Base-by-base conservation (phyloP, 2,113 vertebrate genomes). In the Phylloscopus whistleri region DNA sequence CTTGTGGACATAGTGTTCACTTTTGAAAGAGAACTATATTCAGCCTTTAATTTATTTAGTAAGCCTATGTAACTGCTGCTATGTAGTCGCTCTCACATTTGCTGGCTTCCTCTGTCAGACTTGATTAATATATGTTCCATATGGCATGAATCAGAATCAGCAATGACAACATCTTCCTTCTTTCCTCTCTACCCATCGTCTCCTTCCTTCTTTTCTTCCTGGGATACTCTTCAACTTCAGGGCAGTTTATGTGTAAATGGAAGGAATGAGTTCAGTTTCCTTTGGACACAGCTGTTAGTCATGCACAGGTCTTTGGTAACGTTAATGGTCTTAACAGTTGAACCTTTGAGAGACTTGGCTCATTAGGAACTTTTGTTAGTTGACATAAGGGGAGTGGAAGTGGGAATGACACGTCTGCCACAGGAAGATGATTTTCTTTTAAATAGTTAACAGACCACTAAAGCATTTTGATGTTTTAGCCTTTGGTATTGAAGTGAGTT, bases 191-290 rank as follows among this genome's bases (percentile, higher is more conserved):
- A 49, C 41, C n/a, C 37, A 19, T 69, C 0, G 0, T 73, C 51
- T 93, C 69, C 52, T 93, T 72, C 74, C 67, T 56, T 86, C 87
- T 85, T 84, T 93, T 80, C 67, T 95, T 94, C 70, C 83, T 87
- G 64, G 56, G 89, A 52, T 87, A 35, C 37, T 92, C 55, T 82
- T 72, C 86, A 70, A 81, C 31, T 81, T 89, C 5, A 68, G 73
- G 17, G 37, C 73, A 72, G 30, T 89, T 91, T 59, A 63, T 87
- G 66, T 78, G 91, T 69, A 94, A 91, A 53, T 67, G 84, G 73
- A 91, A 94, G 87, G 76, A 94, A 44, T 91, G 86, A 97, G 86
- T 87, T 92, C 83, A 89, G 73, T 87, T 95, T 92, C 91, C 84
- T 84, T 70, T 46, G 60, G 59, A 90, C 68, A 39, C 63, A 84